Evolutionary conservation across 2,888 invertebrate species (phyloP), one percentile per base, ranked within the genome.

Genomic region (Steromphala cineraria): DNA sequence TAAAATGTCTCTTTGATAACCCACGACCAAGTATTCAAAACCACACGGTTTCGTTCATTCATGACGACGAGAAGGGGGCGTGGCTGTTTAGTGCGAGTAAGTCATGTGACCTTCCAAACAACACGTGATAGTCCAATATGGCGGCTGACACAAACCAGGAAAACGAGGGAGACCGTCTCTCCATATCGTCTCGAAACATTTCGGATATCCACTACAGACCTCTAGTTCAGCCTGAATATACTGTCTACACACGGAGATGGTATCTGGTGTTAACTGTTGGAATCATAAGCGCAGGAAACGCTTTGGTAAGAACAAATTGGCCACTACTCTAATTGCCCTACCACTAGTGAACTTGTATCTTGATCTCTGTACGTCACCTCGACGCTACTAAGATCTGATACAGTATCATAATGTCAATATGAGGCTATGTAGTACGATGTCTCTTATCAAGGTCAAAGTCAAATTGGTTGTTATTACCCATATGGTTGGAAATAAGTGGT

Each of bases 221-320:
- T 15, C 31, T 76, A 21, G 56, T 77, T 13, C 78, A 80, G 10
- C 80, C 78, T 19, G 83, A 85, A 71, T 90, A 88, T 81, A 87
- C 53, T 56, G 82, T 87, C 7, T 92, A 92, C 84, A 82, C 79
- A 55, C 56, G 88, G 62, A 85, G 93, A 88, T 93, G 92, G 93
- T 90, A 90, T 74, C 89, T 92, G 80, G 80, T 93, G 53, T 84
- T 88, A 24, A 87, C 90, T 28, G 87, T 93, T 8, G 87, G 88
- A 67, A 74, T 92, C 40, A 84, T 92, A 28, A 93, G 92, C 81
- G 78, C 91, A 5, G 90, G 92, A 13, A 93, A 92, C 87, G 92
- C 92, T 15, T 88, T 92, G 90, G 93, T 92, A 87, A 88, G 85
- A 81, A 8, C n/a, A 36, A 19, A 13, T 4, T n/a, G 15, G 10